Evolutionary conservation across 1,140 invertebrate species (phyloP), one percentile per base, ranked within the genome.

Genomic region (Diachasmimorpha longicaudata): DNA sequence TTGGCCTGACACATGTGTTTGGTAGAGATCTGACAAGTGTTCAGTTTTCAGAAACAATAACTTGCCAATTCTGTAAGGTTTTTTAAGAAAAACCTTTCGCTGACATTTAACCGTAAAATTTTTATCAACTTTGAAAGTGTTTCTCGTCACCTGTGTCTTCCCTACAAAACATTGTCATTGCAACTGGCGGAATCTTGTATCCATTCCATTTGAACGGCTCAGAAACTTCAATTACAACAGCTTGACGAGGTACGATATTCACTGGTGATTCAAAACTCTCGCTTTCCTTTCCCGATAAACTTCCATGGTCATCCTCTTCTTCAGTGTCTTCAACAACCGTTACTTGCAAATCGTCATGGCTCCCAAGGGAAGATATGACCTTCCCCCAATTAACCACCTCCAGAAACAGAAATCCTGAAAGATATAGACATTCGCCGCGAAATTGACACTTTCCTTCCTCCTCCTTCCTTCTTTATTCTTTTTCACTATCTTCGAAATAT

Each of bases 201-300:
- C 81, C 81, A 14, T 10, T 76, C 85, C 85, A 87, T 70, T 37
- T 75, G 23, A 87, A 77, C 31, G 81, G 77, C 39, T 86, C 78
- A 0, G 77, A 79, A 3, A 79, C 75, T 67, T 81, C 75, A 9
- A 86, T 67, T 0, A 84, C 81, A 5, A 80, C 55, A 0, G 81
- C 77, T 0, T 74, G 36, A 0, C 75, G 79, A 0, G 76, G 86
- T 19, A 83, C 76, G 8, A 90, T 90, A 79, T 90, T 90, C 10
- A 90, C 84, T 0, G 89, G 88, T 1, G 81, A 85, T 68, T 63
- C 19, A 11, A 19, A 63, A 63, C 23, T 63, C 23, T 63, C 58
- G 16, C 58, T 63, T 3, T 25, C 5, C 14, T 63, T 63, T 6
- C 19, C 1, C 4, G 23, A 63, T 63, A 63, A 63, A 63, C 58